Evolutionary conservation across 2,113 vertebrate genomes (phyloP).

Genomic region (Mastomys natalensis): DNA sequence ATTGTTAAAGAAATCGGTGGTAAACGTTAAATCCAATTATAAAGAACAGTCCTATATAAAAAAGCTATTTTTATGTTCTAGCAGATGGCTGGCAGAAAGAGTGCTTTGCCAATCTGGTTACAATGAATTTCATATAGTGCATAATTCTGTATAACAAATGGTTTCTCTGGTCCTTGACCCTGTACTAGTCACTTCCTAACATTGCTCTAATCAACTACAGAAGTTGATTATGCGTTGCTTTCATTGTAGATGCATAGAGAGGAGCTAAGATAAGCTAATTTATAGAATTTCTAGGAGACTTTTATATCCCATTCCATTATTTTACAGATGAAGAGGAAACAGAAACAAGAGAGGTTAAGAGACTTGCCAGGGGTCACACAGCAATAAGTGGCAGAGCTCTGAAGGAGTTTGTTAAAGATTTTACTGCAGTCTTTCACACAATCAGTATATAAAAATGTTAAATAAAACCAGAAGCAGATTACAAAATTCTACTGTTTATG

Average conservation of each 20-base stretch:
- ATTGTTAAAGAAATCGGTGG: slow-evolving; percentile 65
- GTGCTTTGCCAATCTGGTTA: slow-evolving; percentile 71
- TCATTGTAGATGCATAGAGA: slow-evolving; percentile 31
- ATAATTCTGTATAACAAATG: slow-evolving; percentile 74
- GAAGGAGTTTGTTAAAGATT: slow-evolving; percentile 47
- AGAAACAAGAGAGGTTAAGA: slow-evolving; percentile 55
- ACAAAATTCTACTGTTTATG: slow-evolving; percentile 61
- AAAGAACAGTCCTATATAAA: slow-evolving; percentile 67
- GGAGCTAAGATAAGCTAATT: slow-evolving; percentile 49
- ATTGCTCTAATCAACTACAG: slow-evolving; percentile 73
- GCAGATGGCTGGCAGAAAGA: slow-evolving; percentile 79
- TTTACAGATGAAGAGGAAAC: slow-evolving; percentile 60
- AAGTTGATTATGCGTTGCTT: slow-evolving; percentile 72
- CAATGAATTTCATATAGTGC: slow-evolving; percentile 75
- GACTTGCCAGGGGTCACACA: slow-evolving; percentile 61
- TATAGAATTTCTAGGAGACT: slow-evolving; percentile 60
- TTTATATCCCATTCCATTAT: slow-evolving; percentile 51
- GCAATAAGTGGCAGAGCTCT: slow-evolving; percentile 42
- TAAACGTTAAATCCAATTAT: slow-evolving; percentile 73
- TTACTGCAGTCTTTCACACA: slow-evolving; percentile 41
- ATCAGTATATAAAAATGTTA: slow-evolving; percentile 53
- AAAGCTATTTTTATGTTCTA: slow-evolving; percentile 77
- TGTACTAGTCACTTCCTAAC: slow-evolving; percentile 57
- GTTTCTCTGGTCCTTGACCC: slow-evolving; percentile 70
- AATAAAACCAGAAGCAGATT: slow-evolving; percentile 63